Conservation (phyloP, 1,140 invertebrate genomes). For the Ephestia elutella region DNA sequence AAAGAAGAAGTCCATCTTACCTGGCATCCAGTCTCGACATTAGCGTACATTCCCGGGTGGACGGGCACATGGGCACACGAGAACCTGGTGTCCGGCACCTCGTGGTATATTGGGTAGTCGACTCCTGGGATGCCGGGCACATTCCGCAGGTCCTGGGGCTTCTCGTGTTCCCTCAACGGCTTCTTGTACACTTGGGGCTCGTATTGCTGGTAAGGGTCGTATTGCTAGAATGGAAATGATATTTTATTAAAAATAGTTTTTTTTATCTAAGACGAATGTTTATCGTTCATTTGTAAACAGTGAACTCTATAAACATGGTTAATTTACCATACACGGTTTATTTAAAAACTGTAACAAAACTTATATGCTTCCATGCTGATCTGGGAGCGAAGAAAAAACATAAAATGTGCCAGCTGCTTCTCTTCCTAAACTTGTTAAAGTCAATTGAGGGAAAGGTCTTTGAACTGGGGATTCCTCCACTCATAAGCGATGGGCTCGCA, state of each 20-base stretch:
- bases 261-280: too few species aligned
- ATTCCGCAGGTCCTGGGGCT: constrained; percentile 84
- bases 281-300: too few species aligned
- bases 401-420: too few species aligned
- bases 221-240: constrained; percentile 38
- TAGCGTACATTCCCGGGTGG: constrained; percentile 89
- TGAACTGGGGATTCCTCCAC: too few species aligned
- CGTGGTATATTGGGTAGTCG: constrained; percentile 85
- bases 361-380: too few species aligned
- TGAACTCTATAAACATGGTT: too few species aligned
- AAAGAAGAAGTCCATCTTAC: constrained; percentile 53
- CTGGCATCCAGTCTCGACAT: constrained; percentile 90
- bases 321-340: too few species aligned
- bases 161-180: constrained; percentile 74
- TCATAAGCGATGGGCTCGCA: too few species aligned
- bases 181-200: constrained; percentile 51
- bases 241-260: background rate
- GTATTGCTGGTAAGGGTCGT: constrained; percentile 50
- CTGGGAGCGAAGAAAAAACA: too few species aligned
- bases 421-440: too few species aligned
- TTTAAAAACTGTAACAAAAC: too few species aligned
- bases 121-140: constrained; percentile 85
- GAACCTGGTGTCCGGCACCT: constrained; percentile 85
- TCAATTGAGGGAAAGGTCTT: too few species aligned
- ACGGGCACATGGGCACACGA: constrained; percentile 83